Base-by-base conservation (phyloP, 30 jellyfish, hydroid and myxozoan species). In the Hydractinia symbiolongicarpus region DNA sequence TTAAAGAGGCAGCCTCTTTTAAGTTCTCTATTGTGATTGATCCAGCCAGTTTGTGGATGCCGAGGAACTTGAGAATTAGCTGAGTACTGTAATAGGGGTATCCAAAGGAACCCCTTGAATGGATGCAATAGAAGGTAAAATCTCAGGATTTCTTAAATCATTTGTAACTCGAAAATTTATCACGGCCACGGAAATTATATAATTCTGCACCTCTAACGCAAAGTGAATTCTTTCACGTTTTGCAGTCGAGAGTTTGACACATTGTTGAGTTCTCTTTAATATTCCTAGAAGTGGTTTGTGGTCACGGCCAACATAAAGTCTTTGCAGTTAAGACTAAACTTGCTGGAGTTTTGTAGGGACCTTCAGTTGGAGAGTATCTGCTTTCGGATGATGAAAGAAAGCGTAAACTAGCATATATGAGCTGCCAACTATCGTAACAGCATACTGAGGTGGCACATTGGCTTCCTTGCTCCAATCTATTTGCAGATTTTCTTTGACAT, bases 241-340 rank as follows among this genome's bases (percentile, higher is more conserved):
- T 15, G 51, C 51, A 67, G 20, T 15, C 50, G 44, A 30, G 44
- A 30, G 44, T 30, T 30, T 30, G 44, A 30, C 44, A 30, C 44
- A 30, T 30, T 67, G 51, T 49, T 20, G 14, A 67, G 11, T 10
- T 67, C 78, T 13, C 75, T 13, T 52, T 15, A 73, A 51, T 13
- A 73, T 73, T 40, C 69, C 69, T 1, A 58, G 69, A 2, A 58
- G 16, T 50, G 82, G 82, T 73, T 73, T 21, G 75, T 73, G 82
- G 75, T 73, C 75, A 75, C 51, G 10, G 75, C 82, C 50, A 73
- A 14, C 14, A 21, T 52, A 1, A 73, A 21, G 75, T 73, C 19
- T 13, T 14, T 15, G 75, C 73, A 1, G 75, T 75, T 75, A 40
- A 52, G 16, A 21, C 15, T 50, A 30, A 73, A 73, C 16, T 73